A percentile compares a stretch with the other conserved stretches of the same genome.
Evolutionary conservation across 1,140 invertebrate genomes (phyloP).

Genomic region (Zaprionus camerounensis): DNA sequence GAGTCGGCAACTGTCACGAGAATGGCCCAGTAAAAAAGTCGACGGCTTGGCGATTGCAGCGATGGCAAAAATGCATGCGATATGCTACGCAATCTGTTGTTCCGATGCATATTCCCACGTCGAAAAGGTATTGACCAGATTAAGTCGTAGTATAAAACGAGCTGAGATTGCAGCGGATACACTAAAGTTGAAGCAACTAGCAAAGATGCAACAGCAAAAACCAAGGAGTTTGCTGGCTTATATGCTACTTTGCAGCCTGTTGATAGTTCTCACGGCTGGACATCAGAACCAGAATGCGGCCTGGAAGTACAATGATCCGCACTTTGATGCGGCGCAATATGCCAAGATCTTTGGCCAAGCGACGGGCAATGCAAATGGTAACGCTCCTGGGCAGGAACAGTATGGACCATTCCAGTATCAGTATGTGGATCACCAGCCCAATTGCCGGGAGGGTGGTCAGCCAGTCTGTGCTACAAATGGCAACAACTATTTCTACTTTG

Average conservation of each 20-base stretch:
- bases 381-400: not conserved
- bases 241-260: not conserved
- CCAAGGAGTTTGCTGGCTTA: no score
- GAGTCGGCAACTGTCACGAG: not conserved
- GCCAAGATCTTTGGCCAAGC: constrained; percentile 48
- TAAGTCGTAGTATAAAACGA: constrained; percentile 16
- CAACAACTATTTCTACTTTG: constrained; percentile 50
- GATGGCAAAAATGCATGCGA: constrained; percentile 16
- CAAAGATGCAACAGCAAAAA: constrained; percentile 7
- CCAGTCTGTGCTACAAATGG: constrained; percentile 69
- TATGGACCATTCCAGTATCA: constrained; percentile 56
- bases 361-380: constrained; percentile 13
- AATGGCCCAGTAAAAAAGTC: not conserved
- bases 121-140: not conserved
- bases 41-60: not conserved
- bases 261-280: not conserved
- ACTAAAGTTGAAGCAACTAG: not conserved
- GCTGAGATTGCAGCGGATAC: not conserved
- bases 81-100: not conserved
- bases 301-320: constrained; percentile 29
- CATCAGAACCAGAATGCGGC: constrained; percentile 15
- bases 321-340: constrained; percentile 48
- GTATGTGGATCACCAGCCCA: constrained; percentile 68
- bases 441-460: constrained; percentile 50
- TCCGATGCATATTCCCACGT: constrained; percentile 35